These are phyloP conservation scores for Fragum fragum DNA, from an alignment of 2,888 invertebrate genomes.

Conservation along the genomic window DNA sequence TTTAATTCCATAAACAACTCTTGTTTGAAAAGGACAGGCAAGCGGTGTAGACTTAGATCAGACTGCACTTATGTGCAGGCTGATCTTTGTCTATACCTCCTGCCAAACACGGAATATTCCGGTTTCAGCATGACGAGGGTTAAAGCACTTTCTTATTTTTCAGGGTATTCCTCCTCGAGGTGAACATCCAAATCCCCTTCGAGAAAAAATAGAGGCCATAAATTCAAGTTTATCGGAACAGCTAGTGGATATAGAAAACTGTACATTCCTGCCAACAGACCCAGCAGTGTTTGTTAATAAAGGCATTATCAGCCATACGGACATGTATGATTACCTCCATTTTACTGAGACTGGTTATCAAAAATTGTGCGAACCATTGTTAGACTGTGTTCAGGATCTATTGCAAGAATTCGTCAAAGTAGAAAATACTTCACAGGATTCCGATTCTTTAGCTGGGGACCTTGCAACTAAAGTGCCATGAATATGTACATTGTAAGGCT, in stretches of 20 bases:
- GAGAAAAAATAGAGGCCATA: conserved; percentile 92
- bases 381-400: conserved; percentile 84
- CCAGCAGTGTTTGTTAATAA: conserved; percentile 88
- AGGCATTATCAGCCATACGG: conserved; percentile 94
- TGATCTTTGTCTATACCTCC: too few relatives aligned
- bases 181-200: conserved; percentile 93
- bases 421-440: conserved; percentile 76
- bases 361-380: conserved; percentile 88
- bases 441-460: conserved; percentile 64
- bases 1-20: too few relatives aligned
- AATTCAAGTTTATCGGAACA: conserved; percentile 92
- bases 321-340: conserved; percentile 97
- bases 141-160: too few relatives aligned
- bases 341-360: conserved; percentile 94
- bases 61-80: too few relatives aligned
- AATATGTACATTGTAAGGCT: not conserved
- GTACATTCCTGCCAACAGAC: conserved; percentile 93
- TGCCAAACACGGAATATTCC: too few relatives aligned
- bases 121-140: too few relatives aligned
- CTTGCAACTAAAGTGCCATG: conserved; percentile 61
- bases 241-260: conserved; percentile 89
- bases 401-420: conserved; percentile 80
- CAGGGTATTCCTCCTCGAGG: conserved; percentile 96
- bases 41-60: too few relatives aligned
- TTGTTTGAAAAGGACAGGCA: too few relatives aligned